Conservation (phyloP, 2,113 vertebrate genomes). For the Erythrocercus mccallii region DNA sequence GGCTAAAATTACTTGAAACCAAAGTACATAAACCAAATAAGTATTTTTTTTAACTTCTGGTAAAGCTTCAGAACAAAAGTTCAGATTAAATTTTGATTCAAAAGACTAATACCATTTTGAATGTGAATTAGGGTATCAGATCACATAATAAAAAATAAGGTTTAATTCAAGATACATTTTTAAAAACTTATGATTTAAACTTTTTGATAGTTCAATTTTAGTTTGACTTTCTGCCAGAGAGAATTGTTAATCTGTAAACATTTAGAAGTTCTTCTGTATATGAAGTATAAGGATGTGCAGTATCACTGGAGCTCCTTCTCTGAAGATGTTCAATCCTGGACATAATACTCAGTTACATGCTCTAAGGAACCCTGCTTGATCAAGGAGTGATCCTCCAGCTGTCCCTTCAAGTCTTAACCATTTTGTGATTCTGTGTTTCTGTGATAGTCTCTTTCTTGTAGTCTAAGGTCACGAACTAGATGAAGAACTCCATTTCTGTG, state of each 20-base stretch:
- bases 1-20: background rate
- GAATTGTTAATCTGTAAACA: background rate
- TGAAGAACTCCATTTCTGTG: background rate
- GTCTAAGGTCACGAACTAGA: background rate
- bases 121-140: background rate
- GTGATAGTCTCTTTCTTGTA: background rate
- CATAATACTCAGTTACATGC: background rate
- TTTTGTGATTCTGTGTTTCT: background rate
- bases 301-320: background rate
- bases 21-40: background rate
- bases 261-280: background rate
- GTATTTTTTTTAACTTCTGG: background rate
- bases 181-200: background rate
- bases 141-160: background rate
- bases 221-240: background rate
- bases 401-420: background rate
- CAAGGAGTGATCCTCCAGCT: background rate
- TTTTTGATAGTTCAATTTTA: background rate
- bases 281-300: background rate
- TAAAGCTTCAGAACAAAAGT: background rate
- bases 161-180: background rate
- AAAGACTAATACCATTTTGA: background rate
- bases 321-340: background rate
- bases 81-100: background rate
- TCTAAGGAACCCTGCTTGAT: background rate